Conservation (phyloP, 2,797 vertebrate genomes). For the Xiphorhynchus erythropygius region DNA sequence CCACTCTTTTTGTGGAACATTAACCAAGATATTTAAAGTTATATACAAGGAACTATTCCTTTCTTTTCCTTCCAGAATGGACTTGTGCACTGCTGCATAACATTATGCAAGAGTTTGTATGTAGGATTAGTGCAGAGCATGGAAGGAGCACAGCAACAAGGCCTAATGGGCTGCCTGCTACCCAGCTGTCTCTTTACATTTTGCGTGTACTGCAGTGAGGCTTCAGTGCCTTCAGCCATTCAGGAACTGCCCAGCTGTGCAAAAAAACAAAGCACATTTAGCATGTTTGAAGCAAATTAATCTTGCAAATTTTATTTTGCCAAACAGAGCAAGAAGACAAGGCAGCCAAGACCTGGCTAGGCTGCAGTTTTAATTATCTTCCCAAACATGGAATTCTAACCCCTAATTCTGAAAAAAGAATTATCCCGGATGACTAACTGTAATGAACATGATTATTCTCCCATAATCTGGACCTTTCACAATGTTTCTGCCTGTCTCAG, state of each 20-base stretch:
- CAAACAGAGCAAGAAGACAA: not conserved
- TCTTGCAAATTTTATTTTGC: not conserved
- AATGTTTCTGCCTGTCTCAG: not conserved
- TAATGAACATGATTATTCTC: not conserved
- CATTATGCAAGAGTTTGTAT: not conserved
- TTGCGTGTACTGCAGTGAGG: not conserved
- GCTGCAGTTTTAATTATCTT: not conserved
- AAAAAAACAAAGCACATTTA: slow-evolving; percentile 1
- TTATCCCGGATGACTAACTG: not conserved
- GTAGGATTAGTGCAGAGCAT: not conserved
- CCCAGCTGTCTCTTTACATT: not conserved
- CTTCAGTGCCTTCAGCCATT: not conserved
- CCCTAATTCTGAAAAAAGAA: not conserved
- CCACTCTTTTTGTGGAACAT: not conserved
- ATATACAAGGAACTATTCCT: not conserved
- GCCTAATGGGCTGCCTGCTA: not conserved
- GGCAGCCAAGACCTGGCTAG: not conserved
- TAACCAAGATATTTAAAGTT: not conserved
- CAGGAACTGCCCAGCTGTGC: not conserved
- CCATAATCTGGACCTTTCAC: not conserved
- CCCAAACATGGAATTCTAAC: not conserved
- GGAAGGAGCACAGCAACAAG: not conserved
- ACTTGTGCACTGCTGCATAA: not conserved
- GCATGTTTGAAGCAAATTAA: not conserved
- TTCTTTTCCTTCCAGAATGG: not conserved